Percentiles rank a stretch among this genome's conserved stretches.
Evolutionary conservation across 2,888 invertebrate genomes (phyloP).

Genomic region (Serrognathus titanus): DNA sequence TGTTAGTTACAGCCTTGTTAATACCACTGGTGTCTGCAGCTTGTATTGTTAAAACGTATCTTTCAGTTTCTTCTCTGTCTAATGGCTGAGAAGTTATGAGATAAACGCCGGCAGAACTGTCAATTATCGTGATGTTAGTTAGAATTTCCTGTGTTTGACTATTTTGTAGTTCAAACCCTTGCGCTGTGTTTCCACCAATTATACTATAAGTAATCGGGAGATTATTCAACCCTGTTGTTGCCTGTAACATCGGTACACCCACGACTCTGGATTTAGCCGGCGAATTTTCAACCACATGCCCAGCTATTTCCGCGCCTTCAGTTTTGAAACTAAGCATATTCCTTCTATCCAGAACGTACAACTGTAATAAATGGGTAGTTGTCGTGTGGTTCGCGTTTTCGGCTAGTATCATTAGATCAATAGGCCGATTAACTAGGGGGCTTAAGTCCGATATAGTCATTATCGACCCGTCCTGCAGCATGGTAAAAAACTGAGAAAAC

Average conservation of each 20-base stretch:
- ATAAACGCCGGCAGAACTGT: conserved; percentile 62
- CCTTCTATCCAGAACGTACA: conserved; percentile 78
- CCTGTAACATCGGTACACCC: conserved; percentile 69
- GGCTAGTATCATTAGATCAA: conserved; percentile 77
- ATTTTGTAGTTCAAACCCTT: conserved; percentile 70
- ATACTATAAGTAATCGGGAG: conserved; percentile 75
- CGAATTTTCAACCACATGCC: conserved; percentile 75
- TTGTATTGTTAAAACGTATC: conserved; percentile 73
- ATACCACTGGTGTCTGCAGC: conserved; percentile 77
- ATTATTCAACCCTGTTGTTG: conserved; percentile 64
- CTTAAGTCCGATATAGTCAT: conserved; percentile 87
- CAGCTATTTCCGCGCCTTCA: conserved; percentile 60
- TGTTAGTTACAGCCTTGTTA: conserved; percentile 76
- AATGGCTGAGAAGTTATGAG: conserved; percentile 72
- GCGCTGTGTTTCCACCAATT: conserved; percentile 70
- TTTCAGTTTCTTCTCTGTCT: conserved; percentile 71
- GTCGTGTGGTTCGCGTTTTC: conserved; percentile 78
- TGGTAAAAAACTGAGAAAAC: conserved; percentile 81
- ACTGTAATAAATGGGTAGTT: conserved; percentile 73
- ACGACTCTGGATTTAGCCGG: conserved; percentile 69
- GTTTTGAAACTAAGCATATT: conserved; percentile 77
- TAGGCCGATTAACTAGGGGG: conserved; percentile 75
- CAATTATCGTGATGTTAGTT: conserved; percentile 52
- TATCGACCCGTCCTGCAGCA: conserved; percentile 81
- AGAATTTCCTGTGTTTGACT: conserved; percentile 50